Conservation (phyloP, 2,113 vertebrate species). For the Carettochelys insculpta region DNA sequence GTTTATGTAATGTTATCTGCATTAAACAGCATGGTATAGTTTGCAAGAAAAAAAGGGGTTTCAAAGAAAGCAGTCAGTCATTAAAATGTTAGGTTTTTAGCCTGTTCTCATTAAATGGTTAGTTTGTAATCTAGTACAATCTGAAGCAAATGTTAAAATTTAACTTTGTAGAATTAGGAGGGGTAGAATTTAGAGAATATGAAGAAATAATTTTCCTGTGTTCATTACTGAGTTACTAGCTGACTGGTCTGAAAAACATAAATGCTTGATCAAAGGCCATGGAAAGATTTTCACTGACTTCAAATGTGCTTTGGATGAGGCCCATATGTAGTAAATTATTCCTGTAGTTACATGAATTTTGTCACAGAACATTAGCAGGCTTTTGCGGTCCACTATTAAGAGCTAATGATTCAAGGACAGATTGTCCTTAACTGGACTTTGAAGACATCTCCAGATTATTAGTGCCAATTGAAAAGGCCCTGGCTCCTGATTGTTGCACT, state of each 20-base stretch:
- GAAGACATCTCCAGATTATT: no score
- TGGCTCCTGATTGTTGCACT: no score
- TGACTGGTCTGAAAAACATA: neutral
- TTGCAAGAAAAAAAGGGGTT: neutral
- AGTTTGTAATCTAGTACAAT: neutral
- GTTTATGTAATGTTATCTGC: neutral
- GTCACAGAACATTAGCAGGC: no score
- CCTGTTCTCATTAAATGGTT: no score
- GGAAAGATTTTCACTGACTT: neutral
- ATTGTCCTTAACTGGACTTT: no score
- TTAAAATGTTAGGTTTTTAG: neutral
- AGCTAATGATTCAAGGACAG: no score
- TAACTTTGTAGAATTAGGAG: no score
- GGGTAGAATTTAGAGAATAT: neutral
- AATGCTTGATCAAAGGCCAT: neutral
- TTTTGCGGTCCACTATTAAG: no score
- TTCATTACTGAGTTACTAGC: neutral
- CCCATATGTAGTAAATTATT: neutral
- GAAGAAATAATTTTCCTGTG: neutral
- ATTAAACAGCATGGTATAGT: neutral
- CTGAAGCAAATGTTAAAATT: neutral
- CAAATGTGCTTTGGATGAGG: neutral
- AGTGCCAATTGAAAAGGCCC: no score
- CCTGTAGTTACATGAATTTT: no score
- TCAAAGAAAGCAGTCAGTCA: neutral